Percentiles rank a stretch among this genome's conserved stretches.
Conservation (phyloP, 1,140 invertebrate genomes). For the Drosophila watanabei region DNA sequence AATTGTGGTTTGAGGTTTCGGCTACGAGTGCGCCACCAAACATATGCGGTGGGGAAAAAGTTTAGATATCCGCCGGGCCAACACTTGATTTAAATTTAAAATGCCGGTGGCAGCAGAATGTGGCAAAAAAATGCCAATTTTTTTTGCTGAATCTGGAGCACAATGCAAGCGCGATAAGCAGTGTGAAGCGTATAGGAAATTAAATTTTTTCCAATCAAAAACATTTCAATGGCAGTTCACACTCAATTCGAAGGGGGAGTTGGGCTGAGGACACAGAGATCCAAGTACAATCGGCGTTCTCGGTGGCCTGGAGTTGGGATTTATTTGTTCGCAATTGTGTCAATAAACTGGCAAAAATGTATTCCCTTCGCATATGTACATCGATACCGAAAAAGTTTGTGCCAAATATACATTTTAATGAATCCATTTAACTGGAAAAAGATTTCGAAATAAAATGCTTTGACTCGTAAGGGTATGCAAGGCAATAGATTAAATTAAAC, state of each 20-base stretch:
- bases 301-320: slow-evolving; percentile 40
- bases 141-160: slow-evolving; percentile 40
- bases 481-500: background rate
- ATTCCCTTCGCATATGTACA: background rate
- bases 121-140: slow-evolving; percentile 62
- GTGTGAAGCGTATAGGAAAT: slow-evolving; percentile 83
- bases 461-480: background rate
- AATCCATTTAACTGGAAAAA: slow-evolving; percentile 14
- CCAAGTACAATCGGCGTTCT: slow-evolving; percentile 46
- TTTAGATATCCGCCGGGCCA: slow-evolving; percentile 70
- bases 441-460: background rate
- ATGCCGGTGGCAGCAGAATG: slow-evolving; percentile 20
- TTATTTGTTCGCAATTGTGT: slow-evolving; percentile 58
- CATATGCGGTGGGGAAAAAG: slow-evolving; percentile 54
- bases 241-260: slow-evolving; percentile 22
- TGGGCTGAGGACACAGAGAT: slow-evolving; percentile 23
- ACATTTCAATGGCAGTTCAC: slow-evolving; percentile 80
- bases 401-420: slow-evolving; percentile 22
- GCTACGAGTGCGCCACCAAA: slow-evolving; percentile 23
- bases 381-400: slow-evolving; percentile 11
- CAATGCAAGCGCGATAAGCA: slow-evolving; percentile 74
- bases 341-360: slow-evolving; percentile 53
- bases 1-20: slow-evolving; percentile 76
- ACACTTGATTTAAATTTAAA: slow-evolving; percentile 75
- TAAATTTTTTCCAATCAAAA: slow-evolving; percentile 85